These are phyloP conservation scores for Melanogrammus aeglefinus DNA, from an alignment of 2,797 vertebrate species.

Conservation along the genomic window DNA sequence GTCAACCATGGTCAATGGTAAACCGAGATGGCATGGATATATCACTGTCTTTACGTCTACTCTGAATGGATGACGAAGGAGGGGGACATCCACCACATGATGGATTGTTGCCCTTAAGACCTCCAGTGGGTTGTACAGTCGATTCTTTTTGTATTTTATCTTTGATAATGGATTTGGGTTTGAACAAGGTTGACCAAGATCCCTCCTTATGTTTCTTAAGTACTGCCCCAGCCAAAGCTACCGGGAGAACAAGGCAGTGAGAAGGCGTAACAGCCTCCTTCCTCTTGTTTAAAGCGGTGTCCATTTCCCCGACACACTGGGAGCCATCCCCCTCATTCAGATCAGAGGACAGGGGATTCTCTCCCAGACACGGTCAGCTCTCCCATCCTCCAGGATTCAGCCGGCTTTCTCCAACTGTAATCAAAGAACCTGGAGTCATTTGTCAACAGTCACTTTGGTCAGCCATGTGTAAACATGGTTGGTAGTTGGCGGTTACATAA, in stretches of 20 bases:
- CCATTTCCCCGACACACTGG: slow-evolving; percentile 58
- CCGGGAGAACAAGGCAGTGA: neutral
- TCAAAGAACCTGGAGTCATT: slow-evolving; percentile 71
- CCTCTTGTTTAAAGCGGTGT: slow-evolving; percentile 49
- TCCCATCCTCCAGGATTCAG: slow-evolving; percentile 47
- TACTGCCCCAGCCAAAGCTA: neutral
- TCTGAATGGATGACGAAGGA: neutral
- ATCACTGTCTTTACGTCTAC: neutral
- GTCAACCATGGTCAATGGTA: neutral
- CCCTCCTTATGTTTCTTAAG: neutral
- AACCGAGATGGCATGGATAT: too few species aligned
- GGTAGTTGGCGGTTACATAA: slow-evolving; percentile 59
- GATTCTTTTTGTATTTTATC: neutral
- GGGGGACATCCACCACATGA: neutral
- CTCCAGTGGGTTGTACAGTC: neutral
- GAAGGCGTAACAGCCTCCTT: slow-evolving; percentile 33
- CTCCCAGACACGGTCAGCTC: slow-evolving; percentile 36
- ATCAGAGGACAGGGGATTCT: slow-evolving; percentile 56
- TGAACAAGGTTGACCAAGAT: neutral
- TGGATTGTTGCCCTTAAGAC: neutral
- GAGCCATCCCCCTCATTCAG: slow-evolving; percentile 41
- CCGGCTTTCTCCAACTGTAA: slow-evolving; percentile 65
- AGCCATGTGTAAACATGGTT: slow-evolving; percentile 52
- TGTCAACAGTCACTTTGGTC: slow-evolving; percentile 67
- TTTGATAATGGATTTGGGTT: neutral